Base-by-base conservation (phyloP, 23 tunicate genomes). In the Corella eumyota region DNA sequence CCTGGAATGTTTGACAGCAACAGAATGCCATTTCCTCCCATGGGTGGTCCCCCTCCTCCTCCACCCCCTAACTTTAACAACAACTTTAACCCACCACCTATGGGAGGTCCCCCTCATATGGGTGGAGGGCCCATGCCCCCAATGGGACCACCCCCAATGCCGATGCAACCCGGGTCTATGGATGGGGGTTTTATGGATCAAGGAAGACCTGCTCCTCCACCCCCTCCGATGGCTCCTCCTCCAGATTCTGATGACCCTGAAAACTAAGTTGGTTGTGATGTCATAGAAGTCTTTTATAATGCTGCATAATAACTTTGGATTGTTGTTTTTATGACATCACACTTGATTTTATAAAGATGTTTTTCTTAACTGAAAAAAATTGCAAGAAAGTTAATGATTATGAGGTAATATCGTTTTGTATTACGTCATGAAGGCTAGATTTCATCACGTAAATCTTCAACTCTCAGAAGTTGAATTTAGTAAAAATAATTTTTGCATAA, bases 161-260 rank as follows among this genome's bases (percentile, higher is more conserved):
- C 30, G 19, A 35, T 50, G 45, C 74, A 68, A 13, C 73, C 66
- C 4, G 67, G 56, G 0, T 40, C 53, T 40, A 40, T 32, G 31
- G 58, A 59, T 6, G 53, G 47, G 38, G 52, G 24, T 27, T 50
- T 50, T 32, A 44, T 71, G 66, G 67, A 59, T 45, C 67, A 60
- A 25, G 77, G 77, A 0, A 73, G 74, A 25, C 77, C 75, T 33
- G 64, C 62, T 21, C 94, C 94, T 36, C 94, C 94, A 5, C 94
- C 92, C 3, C 92, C 81, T 24, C 81, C 94, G 13, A 84, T 84
- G 94, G 78, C 56, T 3, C 76, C 76, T 6, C 78, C 94, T 22
- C 80, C 80, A 27, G 80, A 74, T 22, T 45, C 30, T 50, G 70
- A 74, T 15, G 70, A 74, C 31, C 44, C 48, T 19, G 80, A 74